phyloP scores from a whole-genome alignment of 2,797 vertebrate genomes.

The Octomys mimax region DNA sequence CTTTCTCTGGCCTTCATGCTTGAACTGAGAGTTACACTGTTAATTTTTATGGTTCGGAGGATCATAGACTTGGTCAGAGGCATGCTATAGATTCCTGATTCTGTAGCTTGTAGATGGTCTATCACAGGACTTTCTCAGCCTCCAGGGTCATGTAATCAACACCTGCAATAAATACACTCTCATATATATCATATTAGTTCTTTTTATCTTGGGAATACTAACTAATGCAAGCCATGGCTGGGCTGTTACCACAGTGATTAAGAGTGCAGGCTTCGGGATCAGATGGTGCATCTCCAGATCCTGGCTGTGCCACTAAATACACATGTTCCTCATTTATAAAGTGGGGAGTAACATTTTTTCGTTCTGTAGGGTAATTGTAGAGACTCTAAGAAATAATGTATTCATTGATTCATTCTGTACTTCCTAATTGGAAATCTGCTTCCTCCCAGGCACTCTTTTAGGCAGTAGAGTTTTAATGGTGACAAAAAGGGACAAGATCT shows the following conservation, averaged over 20 bases:
- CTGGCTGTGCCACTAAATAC: not conserved
- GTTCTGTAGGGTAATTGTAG: not conserved
- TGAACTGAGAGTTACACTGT: not conserved
- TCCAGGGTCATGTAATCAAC: not conserved
- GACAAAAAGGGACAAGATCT: not conserved
- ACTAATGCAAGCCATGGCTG: not conserved
- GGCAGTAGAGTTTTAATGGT: not conserved
- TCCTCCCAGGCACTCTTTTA: not conserved
- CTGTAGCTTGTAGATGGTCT: not conserved
- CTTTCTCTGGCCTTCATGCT: not conserved
- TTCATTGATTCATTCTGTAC: not conserved
- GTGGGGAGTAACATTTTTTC: not conserved
- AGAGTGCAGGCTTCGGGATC: not conserved
- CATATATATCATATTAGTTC: not conserved
- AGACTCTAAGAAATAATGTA: not conserved
- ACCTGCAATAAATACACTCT: not conserved
- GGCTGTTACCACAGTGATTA: not conserved
- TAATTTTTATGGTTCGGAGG: not conserved
- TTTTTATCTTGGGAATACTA: not conserved
- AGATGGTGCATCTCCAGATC: not conserved
- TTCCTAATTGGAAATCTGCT: not conserved
- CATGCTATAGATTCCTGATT: not conserved
- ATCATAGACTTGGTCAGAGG: not conserved
- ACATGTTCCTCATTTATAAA: constrained; percentile 39
- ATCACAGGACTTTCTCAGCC: not conserved